Evolutionary conservation across 37 sponge, comb jelly and placozoan genomes (phyloP).

Genomic region (Hormiphora californensis): DNA sequence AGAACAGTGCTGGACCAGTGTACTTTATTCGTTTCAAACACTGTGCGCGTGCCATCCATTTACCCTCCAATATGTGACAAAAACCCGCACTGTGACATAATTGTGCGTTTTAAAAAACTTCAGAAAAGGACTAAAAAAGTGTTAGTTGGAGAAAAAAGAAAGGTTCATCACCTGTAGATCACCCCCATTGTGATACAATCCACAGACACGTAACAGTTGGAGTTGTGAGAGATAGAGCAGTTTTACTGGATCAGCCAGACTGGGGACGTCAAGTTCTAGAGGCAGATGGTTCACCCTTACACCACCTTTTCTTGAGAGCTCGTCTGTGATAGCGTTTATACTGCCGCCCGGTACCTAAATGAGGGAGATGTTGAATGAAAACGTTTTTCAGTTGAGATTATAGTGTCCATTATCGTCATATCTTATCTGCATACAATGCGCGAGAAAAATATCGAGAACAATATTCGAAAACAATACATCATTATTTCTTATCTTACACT

Average conservation of each 20-base stretch:
- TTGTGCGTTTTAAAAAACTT: no score
- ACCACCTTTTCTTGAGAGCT: not conserved
- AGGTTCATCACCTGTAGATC: conserved; percentile 23
- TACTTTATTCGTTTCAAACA: no score
- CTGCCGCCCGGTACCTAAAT: conserved; percentile 10
- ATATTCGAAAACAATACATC: not conserved
- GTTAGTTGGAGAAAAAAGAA: no score
- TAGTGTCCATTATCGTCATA: not conserved
- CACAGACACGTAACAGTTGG: not conserved
- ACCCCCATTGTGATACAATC: conserved; percentile 23
- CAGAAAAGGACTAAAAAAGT: no score
- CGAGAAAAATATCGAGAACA: not conserved
- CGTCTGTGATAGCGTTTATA: conserved; percentile 20
- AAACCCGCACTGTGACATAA: no score
- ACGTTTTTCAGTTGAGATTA: no score
- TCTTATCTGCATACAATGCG: not conserved
- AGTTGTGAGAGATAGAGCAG: not conserved
- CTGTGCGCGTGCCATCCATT: no score
- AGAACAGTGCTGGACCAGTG: no score
- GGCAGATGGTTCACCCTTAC: conserved; percentile 2
- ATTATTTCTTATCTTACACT: no score
- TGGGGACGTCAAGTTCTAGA: not conserved
- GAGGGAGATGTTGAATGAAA: no score
- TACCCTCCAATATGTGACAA: no score
- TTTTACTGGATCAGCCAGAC: conserved; percentile 10